A percentile compares a stretch with the other conserved stretches of the same genome.
phyloP scores from a whole-genome alignment of 2,888 invertebrate species.

The Blera fallax region DNA sequence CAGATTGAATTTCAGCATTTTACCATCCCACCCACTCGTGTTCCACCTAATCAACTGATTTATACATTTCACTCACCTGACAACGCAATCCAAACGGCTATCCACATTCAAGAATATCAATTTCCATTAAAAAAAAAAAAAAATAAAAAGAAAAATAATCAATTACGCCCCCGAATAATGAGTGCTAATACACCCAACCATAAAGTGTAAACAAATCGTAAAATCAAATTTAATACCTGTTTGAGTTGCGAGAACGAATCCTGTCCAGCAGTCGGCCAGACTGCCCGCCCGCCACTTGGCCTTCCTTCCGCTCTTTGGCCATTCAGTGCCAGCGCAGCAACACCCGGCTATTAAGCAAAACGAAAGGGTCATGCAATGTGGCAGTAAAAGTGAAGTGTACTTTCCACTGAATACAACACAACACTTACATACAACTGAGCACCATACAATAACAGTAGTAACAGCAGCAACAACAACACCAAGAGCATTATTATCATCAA shows the following conservation, averaged over 20 bases:
- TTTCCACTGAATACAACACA: constrained; percentile 55
- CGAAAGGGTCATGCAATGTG: constrained; percentile 72
- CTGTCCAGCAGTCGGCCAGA: constrained; percentile 40
- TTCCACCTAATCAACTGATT: neutral
- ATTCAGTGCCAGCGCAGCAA: constrained; percentile 58
- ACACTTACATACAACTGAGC: constrained; percentile 50
- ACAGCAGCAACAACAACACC: constrained; percentile 34
- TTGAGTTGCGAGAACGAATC: constrained; percentile 62
- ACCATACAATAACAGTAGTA: neutral
- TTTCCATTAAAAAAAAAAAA: neutral
- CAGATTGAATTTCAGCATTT: neutral
- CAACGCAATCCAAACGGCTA: neutral
- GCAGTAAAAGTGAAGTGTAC: constrained; percentile 66
- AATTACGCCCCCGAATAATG: constrained; percentile 37
- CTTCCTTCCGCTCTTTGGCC: constrained; percentile 45
- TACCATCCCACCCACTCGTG: neutral
- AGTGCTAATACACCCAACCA: constrained; percentile 41
- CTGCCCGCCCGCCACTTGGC: constrained; percentile 42
- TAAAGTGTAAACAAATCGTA: constrained; percentile 68
- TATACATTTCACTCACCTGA: neutral
- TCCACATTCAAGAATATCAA: constrained; percentile 17
- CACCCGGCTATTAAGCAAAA: constrained; percentile 69
- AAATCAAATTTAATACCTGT: constrained; percentile 71
- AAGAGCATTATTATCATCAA: constrained; percentile 59
- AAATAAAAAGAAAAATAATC: constrained; percentile 15